phyloP scores from a whole-genome alignment of 2,797 vertebrate genomes.

The Helarctos malayanus region DNA sequence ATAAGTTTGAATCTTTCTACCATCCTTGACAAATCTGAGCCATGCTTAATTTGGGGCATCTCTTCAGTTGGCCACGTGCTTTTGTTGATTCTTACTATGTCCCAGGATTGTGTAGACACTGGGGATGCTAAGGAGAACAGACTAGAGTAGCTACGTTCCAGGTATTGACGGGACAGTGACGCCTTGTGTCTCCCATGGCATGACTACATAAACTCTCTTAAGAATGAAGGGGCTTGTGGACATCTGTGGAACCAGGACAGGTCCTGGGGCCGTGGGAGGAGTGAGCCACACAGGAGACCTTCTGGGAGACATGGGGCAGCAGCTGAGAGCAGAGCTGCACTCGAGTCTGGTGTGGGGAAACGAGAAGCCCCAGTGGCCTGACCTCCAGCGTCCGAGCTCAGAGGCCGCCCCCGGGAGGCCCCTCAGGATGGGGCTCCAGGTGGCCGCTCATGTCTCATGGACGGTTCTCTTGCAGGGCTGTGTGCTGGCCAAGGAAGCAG shows the following conservation, averaged over 20 bases:
- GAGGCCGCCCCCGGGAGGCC: neutral
- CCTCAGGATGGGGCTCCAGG: fast-evolving
- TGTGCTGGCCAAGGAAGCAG: neutral
- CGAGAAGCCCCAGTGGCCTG: neutral
- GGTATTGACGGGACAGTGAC: neutral
- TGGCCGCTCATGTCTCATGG: fast-evolving
- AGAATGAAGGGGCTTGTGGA: too few species aligned
- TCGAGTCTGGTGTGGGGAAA: neutral
- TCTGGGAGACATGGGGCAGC: fast-evolving
- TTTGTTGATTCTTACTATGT: neutral
- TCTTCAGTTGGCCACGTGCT: too few species aligned
- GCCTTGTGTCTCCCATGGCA: neutral
- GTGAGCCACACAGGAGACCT: neutral
- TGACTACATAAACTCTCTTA: neutral
- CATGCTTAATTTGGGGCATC: neutral
- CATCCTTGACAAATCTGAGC: neutral
- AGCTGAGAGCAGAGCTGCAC: neutral
- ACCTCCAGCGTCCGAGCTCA: neutral
- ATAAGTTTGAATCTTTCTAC: neutral
- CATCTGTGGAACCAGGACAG: neutral
- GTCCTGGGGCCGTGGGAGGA: neutral
- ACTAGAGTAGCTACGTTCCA: neutral
- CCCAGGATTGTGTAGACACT: neutral
- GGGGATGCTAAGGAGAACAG: too few species aligned
- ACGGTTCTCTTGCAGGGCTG: neutral